A percentile compares a stretch with the other conserved stretches of the same genome.
These are phyloP conservation scores for human DNA, from an alignment of 2,113 vertebrate genomes.

Conservation along the genomic window DNA sequence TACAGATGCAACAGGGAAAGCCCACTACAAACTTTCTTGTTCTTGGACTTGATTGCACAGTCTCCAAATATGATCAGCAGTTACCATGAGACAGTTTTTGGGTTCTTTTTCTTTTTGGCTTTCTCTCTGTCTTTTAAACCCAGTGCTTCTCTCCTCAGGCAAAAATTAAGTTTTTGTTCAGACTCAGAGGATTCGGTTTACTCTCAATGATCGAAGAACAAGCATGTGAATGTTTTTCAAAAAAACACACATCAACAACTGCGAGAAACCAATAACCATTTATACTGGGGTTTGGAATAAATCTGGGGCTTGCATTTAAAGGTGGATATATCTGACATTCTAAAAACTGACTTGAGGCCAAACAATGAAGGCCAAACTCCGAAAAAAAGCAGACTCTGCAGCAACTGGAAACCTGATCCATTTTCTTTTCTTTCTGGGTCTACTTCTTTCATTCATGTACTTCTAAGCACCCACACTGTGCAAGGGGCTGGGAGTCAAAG, in stretches of 20 bases:
- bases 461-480: not conserved
- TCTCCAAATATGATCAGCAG: not conserved
- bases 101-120: not conserved
- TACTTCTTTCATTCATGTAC: not conserved
- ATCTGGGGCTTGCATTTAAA: not conserved
- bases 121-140: not conserved
- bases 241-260: not conserved
- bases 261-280: not conserved
- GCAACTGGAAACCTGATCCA: not conserved
- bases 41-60: not conserved
- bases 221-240: not conserved
- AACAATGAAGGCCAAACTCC: not conserved
- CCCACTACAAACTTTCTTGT: not conserved
- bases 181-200: not conserved
- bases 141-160: not conserved
- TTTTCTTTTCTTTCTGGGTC: not conserved
- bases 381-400: not conserved
- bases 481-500: not conserved
- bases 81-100: not conserved
- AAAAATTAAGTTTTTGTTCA: slow-evolving; percentile 25
- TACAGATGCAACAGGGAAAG: not conserved
- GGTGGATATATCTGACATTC: not conserved
- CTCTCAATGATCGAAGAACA: not conserved
- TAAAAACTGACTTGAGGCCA: not conserved
- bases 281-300: not conserved